Evolutionary conservation across 2,113 vertebrate species (phyloP).

Genomic region (Myrmecobius fasciatus): DNA sequence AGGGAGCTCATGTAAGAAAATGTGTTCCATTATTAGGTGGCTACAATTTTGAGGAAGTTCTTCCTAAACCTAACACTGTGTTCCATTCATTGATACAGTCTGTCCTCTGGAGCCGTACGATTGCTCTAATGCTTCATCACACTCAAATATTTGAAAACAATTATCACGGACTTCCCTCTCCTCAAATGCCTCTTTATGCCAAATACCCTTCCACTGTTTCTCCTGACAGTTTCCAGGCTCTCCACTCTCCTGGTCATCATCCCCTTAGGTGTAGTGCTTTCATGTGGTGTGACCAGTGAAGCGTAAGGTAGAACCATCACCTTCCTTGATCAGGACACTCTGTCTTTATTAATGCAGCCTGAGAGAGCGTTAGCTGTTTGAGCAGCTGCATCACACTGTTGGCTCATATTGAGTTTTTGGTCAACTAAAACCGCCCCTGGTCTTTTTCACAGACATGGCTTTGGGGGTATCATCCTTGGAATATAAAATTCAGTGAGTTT

Average conservation of each 20-base stretch:
- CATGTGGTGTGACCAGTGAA: not conserved
- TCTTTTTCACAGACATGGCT: not conserved
- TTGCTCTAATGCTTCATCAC: not conserved
- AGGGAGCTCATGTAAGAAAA: not conserved
- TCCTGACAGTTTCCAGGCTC: not conserved
- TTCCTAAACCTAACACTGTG: not conserved
- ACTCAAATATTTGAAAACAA: rapidly evolving
- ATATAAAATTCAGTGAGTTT: not conserved
- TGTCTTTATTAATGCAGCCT: not conserved
- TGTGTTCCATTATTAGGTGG: not conserved
- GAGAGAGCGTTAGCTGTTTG: not conserved
- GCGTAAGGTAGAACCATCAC: not conserved
- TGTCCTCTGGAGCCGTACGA: not conserved
- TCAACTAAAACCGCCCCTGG: not conserved
- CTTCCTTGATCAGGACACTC: not conserved
- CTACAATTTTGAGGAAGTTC: not conserved
- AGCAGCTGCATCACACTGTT: not conserved
- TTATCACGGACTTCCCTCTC: not conserved
- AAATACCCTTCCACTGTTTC: no score
- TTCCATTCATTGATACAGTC: not conserved
- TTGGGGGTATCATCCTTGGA: not conserved
- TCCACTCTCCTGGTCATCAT: not conserved
- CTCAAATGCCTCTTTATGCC: not conserved
- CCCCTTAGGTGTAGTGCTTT: not conserved
- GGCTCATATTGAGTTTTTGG: conserved; percentile 1